Conservation (phyloP, 2,797 vertebrate species). For the Poeciliopsis presidionis region DNA sequence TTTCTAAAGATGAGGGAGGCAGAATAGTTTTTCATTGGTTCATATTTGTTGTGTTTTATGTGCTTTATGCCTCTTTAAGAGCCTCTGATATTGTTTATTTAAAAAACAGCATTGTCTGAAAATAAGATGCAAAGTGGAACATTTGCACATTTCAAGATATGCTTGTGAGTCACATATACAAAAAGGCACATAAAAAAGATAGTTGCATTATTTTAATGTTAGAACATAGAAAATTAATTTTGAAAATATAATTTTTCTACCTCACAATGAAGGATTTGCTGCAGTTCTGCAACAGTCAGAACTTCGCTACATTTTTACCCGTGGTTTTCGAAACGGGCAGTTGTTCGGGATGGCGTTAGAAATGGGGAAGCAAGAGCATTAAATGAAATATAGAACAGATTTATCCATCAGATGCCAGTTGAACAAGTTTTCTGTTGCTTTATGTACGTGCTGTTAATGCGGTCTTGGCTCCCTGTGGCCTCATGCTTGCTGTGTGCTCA, state of each 20-base stretch:
- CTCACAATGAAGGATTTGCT: not conserved
- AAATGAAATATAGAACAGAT: not conserved
- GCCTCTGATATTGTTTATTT: not conserved
- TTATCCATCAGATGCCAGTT: not conserved
- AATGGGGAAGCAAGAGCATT: not conserved
- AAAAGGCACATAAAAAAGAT: not conserved
- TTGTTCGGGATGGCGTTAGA: not conserved
- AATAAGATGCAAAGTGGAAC: not conserved
- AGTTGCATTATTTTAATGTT: not conserved
- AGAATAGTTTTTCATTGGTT: not conserved
- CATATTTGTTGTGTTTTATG: not conserved
- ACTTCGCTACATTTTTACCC: not conserved
- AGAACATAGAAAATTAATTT: not conserved
- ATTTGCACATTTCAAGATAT: not conserved
- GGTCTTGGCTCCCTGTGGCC: not conserved
- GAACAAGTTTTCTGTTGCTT: not conserved
- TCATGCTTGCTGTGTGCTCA: not conserved
- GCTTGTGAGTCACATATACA: not conserved
- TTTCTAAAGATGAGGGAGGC: too few species aligned
- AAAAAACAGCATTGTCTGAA: not conserved
- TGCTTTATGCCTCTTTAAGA: not conserved
- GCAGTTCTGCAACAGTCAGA: not conserved
- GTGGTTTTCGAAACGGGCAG: not conserved
- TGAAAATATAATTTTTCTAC: not conserved
- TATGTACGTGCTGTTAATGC: not conserved